phyloP scores from a whole-genome alignment of 2,888 invertebrate genomes.

The Sphaerophoria taeniata region DNA sequence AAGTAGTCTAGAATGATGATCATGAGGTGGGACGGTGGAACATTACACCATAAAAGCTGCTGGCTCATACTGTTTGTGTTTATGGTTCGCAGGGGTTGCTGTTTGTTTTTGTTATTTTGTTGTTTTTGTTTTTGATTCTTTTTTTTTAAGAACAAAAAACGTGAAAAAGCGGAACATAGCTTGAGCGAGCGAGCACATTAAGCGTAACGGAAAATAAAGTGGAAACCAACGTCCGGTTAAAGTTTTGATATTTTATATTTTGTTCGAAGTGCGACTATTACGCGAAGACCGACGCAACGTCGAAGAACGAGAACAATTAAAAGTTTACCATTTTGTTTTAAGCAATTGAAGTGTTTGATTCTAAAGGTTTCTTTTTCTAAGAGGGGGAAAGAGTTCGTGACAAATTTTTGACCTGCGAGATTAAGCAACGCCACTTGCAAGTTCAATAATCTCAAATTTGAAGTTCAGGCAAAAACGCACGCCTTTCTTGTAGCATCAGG shows the following conservation, averaged over 20 bases:
- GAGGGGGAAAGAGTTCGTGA: not conserved
- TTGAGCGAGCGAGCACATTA: conserved; percentile 34
- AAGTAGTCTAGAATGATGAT: conserved; percentile 46
- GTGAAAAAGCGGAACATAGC: conserved; percentile 28
- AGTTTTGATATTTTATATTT: conserved; percentile 15
- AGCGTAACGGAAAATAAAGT: conserved; percentile 46
- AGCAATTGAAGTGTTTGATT: no score
- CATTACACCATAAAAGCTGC: conserved; percentile 7
- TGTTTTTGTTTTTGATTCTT: not conserved
- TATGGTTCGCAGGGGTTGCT: conserved; percentile 6
- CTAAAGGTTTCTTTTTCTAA: not conserved
- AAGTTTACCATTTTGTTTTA: not conserved
- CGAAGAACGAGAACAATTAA: not conserved
- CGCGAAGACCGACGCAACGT: not conserved
- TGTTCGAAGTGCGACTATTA: no score
- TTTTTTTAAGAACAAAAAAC: conserved; percentile 23
- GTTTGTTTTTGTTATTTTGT: conserved; percentile 38
- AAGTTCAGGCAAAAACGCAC: no score
- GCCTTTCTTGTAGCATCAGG: no score
- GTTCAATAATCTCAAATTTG: not conserved
- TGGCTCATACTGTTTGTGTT: conserved; percentile 14
- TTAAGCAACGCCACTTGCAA: not conserved
- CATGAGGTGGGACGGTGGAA: conserved; percentile 27
- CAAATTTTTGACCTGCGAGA: not conserved
- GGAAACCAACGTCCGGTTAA: conserved; percentile 43